A percentile compares a stretch with the other conserved stretches of the same genome.
phyloP scores from a whole-genome alignment of 1,140 invertebrate genomes.

The Drosophila guanche region DNA sequence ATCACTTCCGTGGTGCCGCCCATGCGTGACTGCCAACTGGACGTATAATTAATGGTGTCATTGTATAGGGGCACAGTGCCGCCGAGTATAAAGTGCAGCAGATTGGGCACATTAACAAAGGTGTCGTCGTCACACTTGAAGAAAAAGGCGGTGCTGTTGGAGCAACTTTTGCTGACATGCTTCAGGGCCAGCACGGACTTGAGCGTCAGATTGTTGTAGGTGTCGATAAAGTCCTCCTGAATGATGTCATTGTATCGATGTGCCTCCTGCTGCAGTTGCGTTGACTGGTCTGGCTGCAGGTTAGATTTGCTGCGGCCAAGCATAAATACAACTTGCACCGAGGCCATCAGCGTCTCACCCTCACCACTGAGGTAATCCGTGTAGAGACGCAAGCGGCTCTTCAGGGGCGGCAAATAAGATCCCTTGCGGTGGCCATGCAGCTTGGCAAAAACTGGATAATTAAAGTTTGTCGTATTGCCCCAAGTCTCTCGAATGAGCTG shows the following conservation, averaged over 20 bases:
- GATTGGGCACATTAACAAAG: conserved; percentile 89
- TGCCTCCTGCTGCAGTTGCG: conserved; percentile 52
- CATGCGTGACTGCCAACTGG: conserved; percentile 40
- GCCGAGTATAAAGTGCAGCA: conserved; percentile 84
- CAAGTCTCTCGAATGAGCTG: conserved; percentile 91
- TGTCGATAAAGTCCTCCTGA: conserved; percentile 94
- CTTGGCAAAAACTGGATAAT: conserved; percentile 84
- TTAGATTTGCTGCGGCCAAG: conserved; percentile 43
- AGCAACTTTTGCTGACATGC: conserved; percentile 89
- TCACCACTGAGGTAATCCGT: conserved; percentile 40
- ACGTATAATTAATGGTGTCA: conserved; percentile 57
- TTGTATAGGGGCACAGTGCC: conserved; percentile 74
- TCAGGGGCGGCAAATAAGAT: conserved; percentile 43
- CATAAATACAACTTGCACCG: conserved; percentile 68
- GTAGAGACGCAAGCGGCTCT: conserved; percentile 38
- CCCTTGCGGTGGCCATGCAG: conserved; percentile 59
- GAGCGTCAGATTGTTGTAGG: conserved; percentile 95
- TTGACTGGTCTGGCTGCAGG: conserved; percentile 28
- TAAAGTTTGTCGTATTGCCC: conserved; percentile 86
- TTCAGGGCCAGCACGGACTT: conserved; percentile 95
- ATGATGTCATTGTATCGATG: conserved; percentile 89
- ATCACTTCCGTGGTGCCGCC: conserved; percentile 84
- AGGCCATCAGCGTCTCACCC: conserved; percentile 9
- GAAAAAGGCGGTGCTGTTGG: conserved; percentile 86
- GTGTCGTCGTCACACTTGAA: conserved; percentile 94